A percentile compares a stretch with the other conserved stretches of the same genome.
Conservation (phyloP, 2,797 vertebrate species). For the Coccyzus lansbergi region DNA sequence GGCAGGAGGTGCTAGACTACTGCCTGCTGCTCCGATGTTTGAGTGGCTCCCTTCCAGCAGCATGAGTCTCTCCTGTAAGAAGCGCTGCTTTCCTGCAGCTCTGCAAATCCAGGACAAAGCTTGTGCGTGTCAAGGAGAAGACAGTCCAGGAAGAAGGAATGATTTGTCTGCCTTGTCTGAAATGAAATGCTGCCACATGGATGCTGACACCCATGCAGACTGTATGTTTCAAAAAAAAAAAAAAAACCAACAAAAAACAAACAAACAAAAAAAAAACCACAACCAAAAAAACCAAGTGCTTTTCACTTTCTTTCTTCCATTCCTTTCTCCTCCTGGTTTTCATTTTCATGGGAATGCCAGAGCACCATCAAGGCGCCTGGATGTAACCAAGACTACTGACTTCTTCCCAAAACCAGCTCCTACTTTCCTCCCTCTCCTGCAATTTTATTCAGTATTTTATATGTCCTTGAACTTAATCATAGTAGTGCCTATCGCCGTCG, state of each 20-base stretch:
- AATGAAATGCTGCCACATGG: neutral
- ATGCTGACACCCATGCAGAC: neutral
- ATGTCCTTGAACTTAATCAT: neutral
- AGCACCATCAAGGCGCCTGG: neutral
- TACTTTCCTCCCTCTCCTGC: neutral
- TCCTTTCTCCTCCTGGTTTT: neutral
- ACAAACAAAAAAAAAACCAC: neutral
- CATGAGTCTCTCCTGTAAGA: fast-evolving
- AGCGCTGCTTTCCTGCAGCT: fast-evolving
- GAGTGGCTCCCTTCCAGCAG: neutral
- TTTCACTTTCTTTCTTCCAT: neutral
- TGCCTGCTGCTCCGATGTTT: neutral
- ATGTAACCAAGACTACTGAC: neutral
- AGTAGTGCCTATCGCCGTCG: neutral
- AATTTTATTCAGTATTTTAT: neutral
- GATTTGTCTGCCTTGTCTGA: neutral
- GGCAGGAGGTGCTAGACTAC: neutral
- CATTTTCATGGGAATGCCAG: neutral
- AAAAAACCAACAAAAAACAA: too few species aligned
- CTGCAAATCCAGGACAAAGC: neutral
- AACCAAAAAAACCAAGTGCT: neutral
- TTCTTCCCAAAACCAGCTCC: neutral
- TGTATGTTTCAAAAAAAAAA: neutral
- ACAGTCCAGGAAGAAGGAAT: neutral
- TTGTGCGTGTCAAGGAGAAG: fast-evolving